Percentiles rank a stretch among this genome's conserved stretches.
Evolutionary conservation across 2,888 invertebrate genomes (phyloP).

Genomic region (Agrenia bidenticulata): DNA sequence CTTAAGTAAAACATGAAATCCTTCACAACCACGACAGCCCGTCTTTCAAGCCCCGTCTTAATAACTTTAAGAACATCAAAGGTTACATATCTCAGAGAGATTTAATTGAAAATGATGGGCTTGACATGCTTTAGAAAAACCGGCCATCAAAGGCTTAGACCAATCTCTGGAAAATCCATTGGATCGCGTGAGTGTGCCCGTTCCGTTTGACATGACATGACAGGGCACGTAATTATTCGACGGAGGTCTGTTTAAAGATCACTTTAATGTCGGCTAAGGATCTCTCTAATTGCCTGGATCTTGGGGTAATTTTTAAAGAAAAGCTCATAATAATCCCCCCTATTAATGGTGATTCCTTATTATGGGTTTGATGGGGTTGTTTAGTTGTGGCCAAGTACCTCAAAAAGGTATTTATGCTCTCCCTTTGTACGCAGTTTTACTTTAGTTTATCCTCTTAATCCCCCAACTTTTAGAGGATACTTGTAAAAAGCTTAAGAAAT

Average conservation of each 20-base stretch:
- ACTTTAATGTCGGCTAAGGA: constrained; percentile 1
- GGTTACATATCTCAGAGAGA: constrained; percentile 13
- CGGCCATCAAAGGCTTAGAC: constrained; percentile 11
- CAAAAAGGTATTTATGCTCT: not conserved
- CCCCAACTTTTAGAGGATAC: not conserved
- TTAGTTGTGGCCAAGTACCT: too few relatives aligned
- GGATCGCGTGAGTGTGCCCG: constrained; percentile 8
- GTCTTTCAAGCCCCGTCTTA: not conserved
- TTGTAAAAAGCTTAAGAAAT: not conserved
- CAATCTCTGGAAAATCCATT: not conserved
- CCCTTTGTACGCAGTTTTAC: too few relatives aligned
- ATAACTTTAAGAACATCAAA: constrained; percentile 18
- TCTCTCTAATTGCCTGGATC: not conserved
- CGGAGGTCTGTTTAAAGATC: constrained; percentile 7
- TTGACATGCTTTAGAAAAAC: constrained; percentile 14
- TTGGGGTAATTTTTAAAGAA: not conserved
- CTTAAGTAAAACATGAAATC: not conserved
- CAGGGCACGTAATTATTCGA: constrained; percentile 16
- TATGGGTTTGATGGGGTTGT: too few relatives aligned
- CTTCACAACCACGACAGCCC: not conserved
- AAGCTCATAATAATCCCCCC: too few relatives aligned
- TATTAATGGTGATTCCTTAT: too few relatives aligned
- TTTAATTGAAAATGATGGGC: constrained; percentile 21
- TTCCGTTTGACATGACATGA: constrained; percentile 1
- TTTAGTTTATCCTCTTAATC: too few relatives aligned